Conservation (phyloP, 2,888 invertebrate genomes). For the Agrilus cyanescens region DNA sequence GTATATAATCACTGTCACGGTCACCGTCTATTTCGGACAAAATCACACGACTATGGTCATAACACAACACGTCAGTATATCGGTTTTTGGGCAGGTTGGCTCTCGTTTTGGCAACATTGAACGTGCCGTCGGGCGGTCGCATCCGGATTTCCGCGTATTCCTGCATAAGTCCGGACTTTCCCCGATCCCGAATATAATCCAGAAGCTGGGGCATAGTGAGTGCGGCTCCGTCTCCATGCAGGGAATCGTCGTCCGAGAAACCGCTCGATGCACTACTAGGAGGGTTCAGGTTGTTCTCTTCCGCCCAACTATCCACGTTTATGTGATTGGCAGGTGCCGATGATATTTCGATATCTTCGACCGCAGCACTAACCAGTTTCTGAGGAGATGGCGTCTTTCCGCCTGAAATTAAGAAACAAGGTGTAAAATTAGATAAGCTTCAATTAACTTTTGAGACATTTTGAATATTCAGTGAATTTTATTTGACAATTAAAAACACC, state of each 20-base stretch:
- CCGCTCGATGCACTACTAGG: slow-evolving; percentile 69
- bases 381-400: slow-evolving; percentile 34
- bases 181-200: slow-evolving; percentile 60
- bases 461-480: no score
- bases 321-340: slow-evolving; percentile 32
- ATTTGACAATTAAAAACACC: no score
- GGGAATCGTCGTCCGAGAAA: slow-evolving; percentile 83
- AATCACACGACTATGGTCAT: slow-evolving; percentile 87
- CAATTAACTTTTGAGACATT: no score
- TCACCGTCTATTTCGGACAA: slow-evolving; percentile 60
- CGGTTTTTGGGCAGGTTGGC: slow-evolving; percentile 73
- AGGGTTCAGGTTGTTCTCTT: slow-evolving; percentile 47
- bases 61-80: slow-evolving; percentile 93
- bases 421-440: background rate
- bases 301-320: slow-evolving; percentile 37
- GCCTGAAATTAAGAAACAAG: slow-evolving; percentile 19
- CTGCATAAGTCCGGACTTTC: slow-evolving; percentile 67
- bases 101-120: slow-evolving; percentile 70
- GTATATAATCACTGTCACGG: slow-evolving; percentile 81
- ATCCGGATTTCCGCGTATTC: slow-evolving; percentile 82
- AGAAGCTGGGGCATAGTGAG: slow-evolving; percentile 64
- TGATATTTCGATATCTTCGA: slow-evolving; percentile 36
- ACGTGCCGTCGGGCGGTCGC: slow-evolving; percentile 76
- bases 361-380: slow-evolving; percentile 28
- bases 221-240: slow-evolving; percentile 55